Percentiles rank a stretch among this genome's conserved stretches.
These are phyloP conservation scores for Hofmannophila pseudospretella DNA, from an alignment of 2,888 invertebrate genomes.

Conservation along the genomic window DNA sequence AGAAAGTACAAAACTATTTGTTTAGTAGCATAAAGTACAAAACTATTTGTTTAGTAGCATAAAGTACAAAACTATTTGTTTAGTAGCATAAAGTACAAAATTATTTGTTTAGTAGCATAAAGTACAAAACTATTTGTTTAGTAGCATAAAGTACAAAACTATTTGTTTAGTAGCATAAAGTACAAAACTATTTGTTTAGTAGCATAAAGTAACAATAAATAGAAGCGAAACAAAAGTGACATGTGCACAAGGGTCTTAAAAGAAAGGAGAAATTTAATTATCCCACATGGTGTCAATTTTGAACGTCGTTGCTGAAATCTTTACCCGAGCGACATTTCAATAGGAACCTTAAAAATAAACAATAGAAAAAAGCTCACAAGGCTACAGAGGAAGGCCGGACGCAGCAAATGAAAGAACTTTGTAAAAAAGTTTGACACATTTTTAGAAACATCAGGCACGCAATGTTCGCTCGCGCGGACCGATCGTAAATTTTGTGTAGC, in stretches of 20 bases:
- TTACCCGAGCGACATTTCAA: slow-evolving; percentile 64
- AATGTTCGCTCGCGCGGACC: slow-evolving; percentile 60
- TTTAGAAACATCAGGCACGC: slow-evolving; percentile 76
- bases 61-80: too few relatives aligned
- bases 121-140: too few relatives aligned
- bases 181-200: too few relatives aligned
- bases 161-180: too few relatives aligned
- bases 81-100: too few relatives aligned
- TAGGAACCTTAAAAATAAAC: slow-evolving; percentile 68
- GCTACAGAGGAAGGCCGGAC: slow-evolving; percentile 69
- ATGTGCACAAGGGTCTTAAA: slow-evolving; percentile 31
- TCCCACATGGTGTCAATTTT: slow-evolving; percentile 50
- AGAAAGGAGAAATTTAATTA: slow-evolving; percentile 56
- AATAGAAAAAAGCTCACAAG: slow-evolving; percentile 65
- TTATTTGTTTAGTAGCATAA: too few relatives aligned
- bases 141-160: too few relatives aligned
- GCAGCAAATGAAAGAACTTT: slow-evolving; percentile 73
- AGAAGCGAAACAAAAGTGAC: too few relatives aligned
- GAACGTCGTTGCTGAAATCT: slow-evolving; percentile 52
- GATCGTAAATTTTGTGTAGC: slow-evolving; percentile 72
- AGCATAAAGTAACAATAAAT: too few relatives aligned
- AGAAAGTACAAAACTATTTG: too few relatives aligned
- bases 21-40: too few relatives aligned
- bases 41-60: too few relatives aligned
- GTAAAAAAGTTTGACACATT: slow-evolving; percentile 77